These are phyloP conservation scores for Colius striatus DNA, from an alignment of 2,113 vertebrate genomes.

Conservation along the genomic window DNA sequence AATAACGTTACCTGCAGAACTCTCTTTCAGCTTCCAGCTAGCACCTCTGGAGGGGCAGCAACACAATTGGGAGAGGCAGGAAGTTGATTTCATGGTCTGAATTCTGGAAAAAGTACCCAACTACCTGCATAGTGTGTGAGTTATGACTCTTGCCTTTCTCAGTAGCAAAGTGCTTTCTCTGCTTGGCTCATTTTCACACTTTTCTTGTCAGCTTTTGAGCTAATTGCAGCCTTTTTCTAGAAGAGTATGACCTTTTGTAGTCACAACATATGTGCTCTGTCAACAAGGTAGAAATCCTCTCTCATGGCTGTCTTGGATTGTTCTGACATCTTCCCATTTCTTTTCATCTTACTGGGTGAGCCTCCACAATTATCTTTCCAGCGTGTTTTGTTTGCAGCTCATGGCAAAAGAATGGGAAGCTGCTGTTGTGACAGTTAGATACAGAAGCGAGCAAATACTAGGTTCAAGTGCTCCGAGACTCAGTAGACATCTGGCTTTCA, in stretches of 20 bases:
- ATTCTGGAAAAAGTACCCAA: not conserved
- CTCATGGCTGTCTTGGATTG: not conserved
- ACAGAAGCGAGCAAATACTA: not conserved
- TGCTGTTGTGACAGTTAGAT: not conserved
- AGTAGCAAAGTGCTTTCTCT: not conserved
- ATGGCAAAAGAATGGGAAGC: not conserved
- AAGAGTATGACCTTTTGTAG: not conserved
- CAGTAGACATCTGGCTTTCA: not conserved
- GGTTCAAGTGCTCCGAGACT: not conserved
- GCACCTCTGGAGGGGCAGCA: not conserved
- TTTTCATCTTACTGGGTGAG: not conserved
- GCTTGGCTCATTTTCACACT: not conserved
- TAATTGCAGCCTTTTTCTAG: not conserved
- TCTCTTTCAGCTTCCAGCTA: conserved; percentile 3
- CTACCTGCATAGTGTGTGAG: not conserved
- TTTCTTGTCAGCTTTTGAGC: not conserved
- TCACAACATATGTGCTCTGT: not conserved
- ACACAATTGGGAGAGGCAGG: not conserved
- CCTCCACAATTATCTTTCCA: not conserved
- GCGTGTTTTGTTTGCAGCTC: not conserved
- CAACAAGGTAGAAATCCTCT: not conserved
- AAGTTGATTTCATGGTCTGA: not conserved
- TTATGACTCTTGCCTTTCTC: not conserved
- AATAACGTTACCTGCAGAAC: not conserved
- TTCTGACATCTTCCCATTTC: not conserved